phyloP scores from a whole-genome alignment of 2,888 invertebrate genomes.

The Xanthia icteritia region DNA sequence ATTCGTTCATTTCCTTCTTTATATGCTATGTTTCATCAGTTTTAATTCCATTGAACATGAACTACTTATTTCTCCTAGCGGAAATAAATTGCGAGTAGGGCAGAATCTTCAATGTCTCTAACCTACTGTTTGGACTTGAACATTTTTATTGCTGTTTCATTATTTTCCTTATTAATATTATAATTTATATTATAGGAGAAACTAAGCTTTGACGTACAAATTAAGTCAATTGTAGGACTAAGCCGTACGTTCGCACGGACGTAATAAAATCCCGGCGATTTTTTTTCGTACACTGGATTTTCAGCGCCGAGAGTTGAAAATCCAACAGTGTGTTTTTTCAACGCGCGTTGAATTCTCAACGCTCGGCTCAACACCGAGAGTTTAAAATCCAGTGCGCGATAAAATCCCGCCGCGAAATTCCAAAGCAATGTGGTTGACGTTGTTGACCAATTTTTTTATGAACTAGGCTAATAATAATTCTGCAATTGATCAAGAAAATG shows the following conservation, averaged over 20 bases:
- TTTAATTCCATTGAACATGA: neutral
- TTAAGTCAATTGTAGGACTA: too few species aligned
- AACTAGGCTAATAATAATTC: slow-evolving; percentile 2
- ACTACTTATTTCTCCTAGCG: neutral
- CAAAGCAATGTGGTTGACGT: neutral
- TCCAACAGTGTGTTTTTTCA: too few species aligned
- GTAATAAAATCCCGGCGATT: too few species aligned
- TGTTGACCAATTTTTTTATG: neutral
- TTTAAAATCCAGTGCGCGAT: too few species aligned
- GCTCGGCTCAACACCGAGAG: too few species aligned
- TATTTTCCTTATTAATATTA: neutral
- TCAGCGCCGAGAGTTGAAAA: too few species aligned
- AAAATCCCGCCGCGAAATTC: neutral
- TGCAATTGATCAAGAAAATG: slow-evolving; percentile 1
- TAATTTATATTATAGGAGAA: neutral
- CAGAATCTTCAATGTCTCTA: neutral
- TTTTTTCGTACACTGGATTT: too few species aligned
- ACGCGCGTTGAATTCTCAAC: too few species aligned
- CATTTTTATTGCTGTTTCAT: neutral
- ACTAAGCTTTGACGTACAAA: too few species aligned
- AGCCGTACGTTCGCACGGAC: too few species aligned
- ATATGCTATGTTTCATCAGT: neutral
- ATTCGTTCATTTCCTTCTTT: neutral
- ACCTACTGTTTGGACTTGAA: neutral
- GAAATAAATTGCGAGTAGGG: neutral